Base-by-base conservation (phyloP, 2,113 vertebrate genomes). In the Seriola quinqueradiata region DNA sequence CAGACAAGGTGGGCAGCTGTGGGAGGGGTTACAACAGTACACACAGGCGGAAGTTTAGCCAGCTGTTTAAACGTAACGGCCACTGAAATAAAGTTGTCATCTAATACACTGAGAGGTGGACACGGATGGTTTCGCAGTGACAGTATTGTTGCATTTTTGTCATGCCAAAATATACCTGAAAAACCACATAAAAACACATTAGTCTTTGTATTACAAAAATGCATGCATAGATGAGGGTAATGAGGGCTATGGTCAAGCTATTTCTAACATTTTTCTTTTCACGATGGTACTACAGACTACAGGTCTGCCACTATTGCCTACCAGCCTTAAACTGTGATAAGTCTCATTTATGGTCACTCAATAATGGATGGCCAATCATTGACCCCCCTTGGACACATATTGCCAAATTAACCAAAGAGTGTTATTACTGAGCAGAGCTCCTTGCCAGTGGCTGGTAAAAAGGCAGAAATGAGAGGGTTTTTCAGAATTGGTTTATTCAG, bases 381-480 rank as follows among this genome's bases (percentile, higher is more conserved):
- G 42, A 55, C 36, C 70, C 57, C 57, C 14, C 12, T 17, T 50
- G 32, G 40, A 36, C 54, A 61, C 25, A 34, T 3, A 17, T 34
- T 5, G 8, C 67, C 19, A 72, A 19, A 60, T 50, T 60, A 64
- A 77, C 42, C 12, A 60, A 71, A 72, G 14, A 48, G 36, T 67
- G 66, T 70, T 48, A 82, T 71, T 70, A 52, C 67, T 32, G 16
- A 48, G 42, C n/a, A 50, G 23, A 32, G 48, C 40, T 50, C n/a
- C 8, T 55, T 50, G 59, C 40, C 66, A 76, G 58, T 28, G 59
- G 52, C 52, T 66, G 11, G 48, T 28, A 70, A 65, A 36, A 13
- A 70, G 4, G 50, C 12, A 42, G 19, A 17, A 68, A 44, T 36
- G 12, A 25, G 36, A 63, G 23, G 5, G 0, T 44, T 68, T 52